Conservation (phyloP, 2,113 vertebrate genomes). For the Hippocampus guttulatus region DNA sequence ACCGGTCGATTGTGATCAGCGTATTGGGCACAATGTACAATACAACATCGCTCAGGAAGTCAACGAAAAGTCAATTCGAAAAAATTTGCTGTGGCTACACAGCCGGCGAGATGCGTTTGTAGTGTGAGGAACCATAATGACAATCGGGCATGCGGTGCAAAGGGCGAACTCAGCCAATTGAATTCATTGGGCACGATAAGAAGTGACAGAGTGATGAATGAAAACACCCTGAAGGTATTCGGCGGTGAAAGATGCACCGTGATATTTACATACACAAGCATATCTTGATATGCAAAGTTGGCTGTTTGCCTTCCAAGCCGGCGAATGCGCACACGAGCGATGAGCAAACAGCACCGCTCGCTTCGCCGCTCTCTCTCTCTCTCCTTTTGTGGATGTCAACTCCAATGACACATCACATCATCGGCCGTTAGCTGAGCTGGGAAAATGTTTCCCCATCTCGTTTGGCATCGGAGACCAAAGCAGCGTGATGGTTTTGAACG, state of each 20-base stretch:
- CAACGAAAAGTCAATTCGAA: too few relatives aligned
- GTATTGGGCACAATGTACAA: too few relatives aligned
- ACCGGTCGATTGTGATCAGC: too few relatives aligned
- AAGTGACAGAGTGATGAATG: slow-evolving; percentile 67
- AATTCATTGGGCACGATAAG: slow-evolving; percentile 51
- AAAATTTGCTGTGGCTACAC: too few relatives aligned
- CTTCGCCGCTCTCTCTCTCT: slow-evolving; percentile 10
- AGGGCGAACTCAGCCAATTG: slow-evolving; percentile 49
- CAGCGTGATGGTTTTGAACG: not conserved
- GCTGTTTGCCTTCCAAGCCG: slow-evolving; percentile 7
- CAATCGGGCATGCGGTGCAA: slow-evolving; percentile 23
- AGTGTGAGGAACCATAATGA: slow-evolving; percentile 8
- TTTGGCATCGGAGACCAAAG: not conserved
- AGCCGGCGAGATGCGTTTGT: too few relatives aligned
- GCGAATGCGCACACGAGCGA: slow-evolving; percentile 22
- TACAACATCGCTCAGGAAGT: too few relatives aligned
- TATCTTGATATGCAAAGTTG: slow-evolving; percentile 44
- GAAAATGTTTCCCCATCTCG: not conserved
- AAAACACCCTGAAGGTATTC: slow-evolving; percentile 42
- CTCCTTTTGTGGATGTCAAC: slow-evolving; percentile 13
- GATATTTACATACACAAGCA: slow-evolving; percentile 58
- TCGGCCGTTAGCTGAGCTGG: not conserved
- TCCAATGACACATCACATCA: slow-evolving; percentile 15
- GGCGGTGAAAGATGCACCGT: slow-evolving; percentile 37
- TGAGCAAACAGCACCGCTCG: slow-evolving; percentile 24